Percentiles rank a stretch among this genome's conserved stretches.
These are phyloP conservation scores for Caenorhabditis japonica DNA, from an alignment of 2,888 invertebrate species.

Conservation along the genomic window DNA sequence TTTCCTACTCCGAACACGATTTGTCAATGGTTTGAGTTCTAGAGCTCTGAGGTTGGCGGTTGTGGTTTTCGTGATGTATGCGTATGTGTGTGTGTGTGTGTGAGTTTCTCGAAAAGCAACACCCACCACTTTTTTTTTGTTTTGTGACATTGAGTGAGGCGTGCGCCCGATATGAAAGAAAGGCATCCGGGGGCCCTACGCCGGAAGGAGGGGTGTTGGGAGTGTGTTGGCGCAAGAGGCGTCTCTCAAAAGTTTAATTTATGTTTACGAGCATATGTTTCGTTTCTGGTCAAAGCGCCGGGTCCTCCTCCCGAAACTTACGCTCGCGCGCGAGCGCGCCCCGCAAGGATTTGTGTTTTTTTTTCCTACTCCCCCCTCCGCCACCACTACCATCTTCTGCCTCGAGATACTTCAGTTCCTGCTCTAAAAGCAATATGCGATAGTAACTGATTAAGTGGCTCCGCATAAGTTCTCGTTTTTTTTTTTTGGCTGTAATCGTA, in stretches of 20 bases:
- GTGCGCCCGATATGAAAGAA: slow-evolving; percentile 50
- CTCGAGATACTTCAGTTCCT: slow-evolving; percentile 25
- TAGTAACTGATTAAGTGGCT: too few relatives aligned
- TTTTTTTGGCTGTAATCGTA: too few relatives aligned
- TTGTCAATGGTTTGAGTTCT: too few relatives aligned
- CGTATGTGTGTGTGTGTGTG: too few relatives aligned
- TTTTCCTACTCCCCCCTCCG: slow-evolving; percentile 5
- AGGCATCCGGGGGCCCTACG: slow-evolving; percentile 44
- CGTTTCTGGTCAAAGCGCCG: slow-evolving; percentile 50
- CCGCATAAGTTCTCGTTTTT: too few relatives aligned
- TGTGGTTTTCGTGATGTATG: too few relatives aligned
- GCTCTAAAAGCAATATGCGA: too few relatives aligned
- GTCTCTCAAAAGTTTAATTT: slow-evolving; percentile 58
- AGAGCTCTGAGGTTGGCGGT: too few relatives aligned
- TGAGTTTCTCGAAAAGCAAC: too few relatives aligned
- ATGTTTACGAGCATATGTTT: slow-evolving; percentile 62
- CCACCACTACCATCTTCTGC: slow-evolving; percentile 12
- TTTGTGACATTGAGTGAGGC: slow-evolving; percentile 52
- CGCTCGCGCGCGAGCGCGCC: slow-evolving; percentile 11
- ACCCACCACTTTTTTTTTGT: slow-evolving; percentile 48
- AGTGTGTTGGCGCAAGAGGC: slow-evolving; percentile 49
- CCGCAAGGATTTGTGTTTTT: slow-evolving; percentile 50
- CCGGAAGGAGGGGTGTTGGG: slow-evolving; percentile 17
- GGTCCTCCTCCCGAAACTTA: slow-evolving; percentile 53
- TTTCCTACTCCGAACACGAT: too few relatives aligned